Conservation (phyloP, 2,797 vertebrate genomes). For the Eulemur coronatus region DNA sequence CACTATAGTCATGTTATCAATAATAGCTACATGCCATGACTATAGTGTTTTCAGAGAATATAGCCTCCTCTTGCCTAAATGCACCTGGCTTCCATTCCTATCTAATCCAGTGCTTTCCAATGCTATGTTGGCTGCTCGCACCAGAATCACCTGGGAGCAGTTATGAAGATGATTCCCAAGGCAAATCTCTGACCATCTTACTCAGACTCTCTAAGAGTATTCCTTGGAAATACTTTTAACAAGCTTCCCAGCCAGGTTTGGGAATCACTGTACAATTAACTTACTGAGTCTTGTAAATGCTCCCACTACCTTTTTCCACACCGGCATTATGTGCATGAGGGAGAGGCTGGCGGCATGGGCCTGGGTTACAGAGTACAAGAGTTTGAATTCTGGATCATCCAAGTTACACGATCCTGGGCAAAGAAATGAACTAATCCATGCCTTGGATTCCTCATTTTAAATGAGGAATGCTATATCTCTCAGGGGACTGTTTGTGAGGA, state of each 20-base stretch:
- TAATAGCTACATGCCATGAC: neutral
- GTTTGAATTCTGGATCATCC: neutral
- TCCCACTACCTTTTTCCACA: neutral
- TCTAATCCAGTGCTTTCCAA: neutral
- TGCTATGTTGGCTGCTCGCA: neutral
- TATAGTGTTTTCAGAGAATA: neutral
- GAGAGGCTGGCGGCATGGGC: neutral
- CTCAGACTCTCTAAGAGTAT: neutral
- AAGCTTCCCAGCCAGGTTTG: neutral
- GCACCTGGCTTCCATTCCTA: neutral
- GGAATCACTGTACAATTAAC: neutral
- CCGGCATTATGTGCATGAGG: neutral
- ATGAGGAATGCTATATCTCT: neutral
- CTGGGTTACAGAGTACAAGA: neutral
- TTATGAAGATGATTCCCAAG: neutral
- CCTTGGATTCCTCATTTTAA: neutral
- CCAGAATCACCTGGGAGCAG: neutral
- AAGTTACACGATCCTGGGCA: neutral
- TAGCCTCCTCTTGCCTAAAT: neutral
- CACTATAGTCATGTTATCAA: too few relatives aligned
- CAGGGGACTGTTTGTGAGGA: neutral
- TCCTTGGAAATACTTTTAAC: conserved; percentile 1
- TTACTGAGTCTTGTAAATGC: neutral
- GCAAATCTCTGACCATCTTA: neutral
- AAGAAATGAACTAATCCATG: neutral